Evolutionary conservation across 2,113 vertebrate genomes (phyloP), one percentile per base, ranked within the genome.

Genomic region (Caranx ignobilis): DNA sequence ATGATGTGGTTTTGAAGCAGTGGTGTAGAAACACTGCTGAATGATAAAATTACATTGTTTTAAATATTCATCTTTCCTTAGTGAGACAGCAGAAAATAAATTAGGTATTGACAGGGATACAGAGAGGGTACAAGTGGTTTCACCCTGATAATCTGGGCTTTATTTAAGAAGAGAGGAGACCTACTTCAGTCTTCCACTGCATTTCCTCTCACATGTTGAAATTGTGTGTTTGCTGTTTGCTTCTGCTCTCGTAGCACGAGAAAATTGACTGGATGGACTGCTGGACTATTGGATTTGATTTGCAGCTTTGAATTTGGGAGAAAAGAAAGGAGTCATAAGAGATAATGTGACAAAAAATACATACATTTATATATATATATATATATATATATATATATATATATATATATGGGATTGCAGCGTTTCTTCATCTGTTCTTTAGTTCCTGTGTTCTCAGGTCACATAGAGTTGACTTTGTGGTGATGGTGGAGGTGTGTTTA

Each of bases 61-160:
- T 86, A 82, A 76, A 82, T 78, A 67, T 78, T 69, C 54, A 73
- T 59, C 55, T 77, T 61, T 75, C 62, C 75, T 77, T 62, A 81
- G 85, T 82, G 87, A 87, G 85, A 86, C 83, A 84, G 89, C 83
- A 89, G 67, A 80, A 89, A 86, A 80, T 86, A 87, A 87, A 91
- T 89, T 45, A 72, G 67, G 31, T 89, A 89, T 89, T 89, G 89
- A 87, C 85, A 74, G 68, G 43, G 64, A 73, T 41, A 66, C 72
- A 56, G 56, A n/a, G 77, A 75, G 64, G 67, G 50, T 71, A 72
- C 37, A 39, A 71, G 62, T 67, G 37, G 57, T 83, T 72, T 81
- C 71, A 81, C 59, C 34, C n/a, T 56, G 68, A 66, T 54, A 34
- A 78, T 69, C 59, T 69, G 57, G 71, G 32, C 39, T 72, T 78